These are phyloP conservation scores for Xenus cinereus DNA, from an alignment of 2,113 vertebrate genomes.

Conservation along the genomic window DNA sequence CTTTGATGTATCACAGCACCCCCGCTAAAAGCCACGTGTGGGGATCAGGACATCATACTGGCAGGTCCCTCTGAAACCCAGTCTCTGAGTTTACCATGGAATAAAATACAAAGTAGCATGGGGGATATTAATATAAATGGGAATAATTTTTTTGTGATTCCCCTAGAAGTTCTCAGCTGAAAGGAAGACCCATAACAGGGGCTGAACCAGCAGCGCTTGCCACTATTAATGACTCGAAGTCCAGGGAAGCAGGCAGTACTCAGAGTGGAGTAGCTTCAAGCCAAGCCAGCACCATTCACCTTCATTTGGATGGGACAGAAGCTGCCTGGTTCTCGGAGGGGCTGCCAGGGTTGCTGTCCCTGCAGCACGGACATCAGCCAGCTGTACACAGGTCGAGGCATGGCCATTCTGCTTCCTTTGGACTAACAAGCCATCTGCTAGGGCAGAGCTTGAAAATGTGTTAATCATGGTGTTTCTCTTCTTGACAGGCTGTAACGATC, in stretches of 20 bases:
- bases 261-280: not conserved
- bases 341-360: not conserved
- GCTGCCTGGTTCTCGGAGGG: not conserved
- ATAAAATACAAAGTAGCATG: not conserved
- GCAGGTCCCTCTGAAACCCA: not conserved
- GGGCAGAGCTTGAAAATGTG: not conserved
- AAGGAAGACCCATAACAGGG: not conserved
- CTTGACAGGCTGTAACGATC: not conserved
- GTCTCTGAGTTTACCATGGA: not conserved
- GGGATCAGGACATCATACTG: not conserved
- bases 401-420: not conserved
- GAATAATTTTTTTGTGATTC: not conserved
- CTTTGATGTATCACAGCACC: not conserved
- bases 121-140: not conserved
- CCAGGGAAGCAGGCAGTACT: not conserved
- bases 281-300: not conserved
- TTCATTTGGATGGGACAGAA: not conserved
- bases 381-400: not conserved
- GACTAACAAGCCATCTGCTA: not conserved
- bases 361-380: rapidly evolving
- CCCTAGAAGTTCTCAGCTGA: not conserved
- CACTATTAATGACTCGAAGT: not conserved
- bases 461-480: not conserved
- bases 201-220: not conserved
- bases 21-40: not conserved